These are phyloP conservation scores for Ephialtes manifestator DNA, from an alignment of 2,888 invertebrate genomes.

Conservation along the genomic window DNA sequence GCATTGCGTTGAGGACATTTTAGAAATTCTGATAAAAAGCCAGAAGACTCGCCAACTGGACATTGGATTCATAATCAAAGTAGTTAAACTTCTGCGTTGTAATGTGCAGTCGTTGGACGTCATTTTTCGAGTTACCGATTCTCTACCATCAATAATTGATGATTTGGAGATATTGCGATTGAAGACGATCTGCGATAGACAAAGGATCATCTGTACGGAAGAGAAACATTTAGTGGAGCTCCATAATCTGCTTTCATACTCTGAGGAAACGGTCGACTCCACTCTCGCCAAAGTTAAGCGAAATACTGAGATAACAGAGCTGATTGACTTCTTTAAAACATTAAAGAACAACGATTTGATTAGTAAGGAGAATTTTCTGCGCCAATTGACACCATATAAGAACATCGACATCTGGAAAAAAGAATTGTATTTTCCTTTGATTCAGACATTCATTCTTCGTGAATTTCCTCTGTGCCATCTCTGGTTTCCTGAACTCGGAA, in stretches of 20 bases:
- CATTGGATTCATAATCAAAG: neutral
- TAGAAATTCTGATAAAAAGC: neutral
- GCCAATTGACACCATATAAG: neutral
- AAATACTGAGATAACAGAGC: neutral
- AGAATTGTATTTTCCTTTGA: conserved; percentile 5
- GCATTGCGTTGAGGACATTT: neutral
- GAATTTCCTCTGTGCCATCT: neutral
- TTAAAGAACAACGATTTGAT: neutral
- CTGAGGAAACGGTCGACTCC: conserved; percentile 3
- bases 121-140: neutral
- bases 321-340: conserved; percentile 10
- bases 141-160: neutral
- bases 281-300: neutral
- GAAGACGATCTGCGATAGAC: neutral
- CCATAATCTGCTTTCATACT: conserved; percentile 15
- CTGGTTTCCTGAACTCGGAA: neutral
- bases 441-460: neutral
- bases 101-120: neutral
- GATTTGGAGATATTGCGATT: neutral
- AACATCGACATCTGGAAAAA: conserved; percentile 23
- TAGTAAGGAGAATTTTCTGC: neutral
- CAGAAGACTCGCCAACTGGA: neutral
- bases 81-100: neutral
- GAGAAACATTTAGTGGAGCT: neutral
- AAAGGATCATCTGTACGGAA: neutral